phyloP scores from a whole-genome alignment of 1,140 invertebrate species.

The Acromyrmex charruanus region DNA sequence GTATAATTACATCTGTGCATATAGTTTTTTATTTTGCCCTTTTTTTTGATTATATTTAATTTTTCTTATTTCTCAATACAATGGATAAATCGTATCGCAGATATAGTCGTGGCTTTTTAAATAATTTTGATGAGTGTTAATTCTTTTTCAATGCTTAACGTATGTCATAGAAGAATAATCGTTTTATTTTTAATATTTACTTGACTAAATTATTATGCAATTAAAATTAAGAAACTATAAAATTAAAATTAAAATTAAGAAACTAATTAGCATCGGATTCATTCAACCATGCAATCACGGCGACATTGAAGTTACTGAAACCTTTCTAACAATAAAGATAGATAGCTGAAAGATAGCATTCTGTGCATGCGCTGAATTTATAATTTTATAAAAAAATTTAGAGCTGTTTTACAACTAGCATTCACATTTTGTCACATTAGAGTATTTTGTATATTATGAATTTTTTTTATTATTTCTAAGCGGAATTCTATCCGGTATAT shows the following conservation, averaged over 20 bases:
- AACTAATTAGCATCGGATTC: background rate
- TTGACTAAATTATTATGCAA: background rate
- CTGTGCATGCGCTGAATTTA: too few relatives aligned
- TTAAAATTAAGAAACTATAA: slow-evolving; percentile 21
- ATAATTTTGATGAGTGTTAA: background rate
- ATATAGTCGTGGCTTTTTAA: background rate
- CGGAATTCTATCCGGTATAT: too few relatives aligned
- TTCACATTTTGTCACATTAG: too few relatives aligned
- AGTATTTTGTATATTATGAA: too few relatives aligned
- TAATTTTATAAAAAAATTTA: too few relatives aligned
- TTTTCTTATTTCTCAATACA: background rate
- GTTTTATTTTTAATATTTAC: background rate
- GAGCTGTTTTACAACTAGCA: too few relatives aligned
- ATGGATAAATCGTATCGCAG: background rate
- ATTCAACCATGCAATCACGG: slow-evolving; percentile 15
- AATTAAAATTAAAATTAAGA: slow-evolving; percentile 16
- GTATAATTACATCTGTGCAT: background rate
- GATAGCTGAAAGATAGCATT: too few relatives aligned
- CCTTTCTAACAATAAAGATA: too few relatives aligned
- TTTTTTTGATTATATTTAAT: background rate
- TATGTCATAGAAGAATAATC: background rate
- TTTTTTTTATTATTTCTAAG: too few relatives aligned
- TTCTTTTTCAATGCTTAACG: background rate
- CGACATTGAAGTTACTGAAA: too few relatives aligned
- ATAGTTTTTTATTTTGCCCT: background rate